A percentile compares a stretch with the other conserved stretches of the same genome.
Evolutionary conservation across 1,140 invertebrate genomes (phyloP).

Genomic region (Philotrypesis tridentata): DNA sequence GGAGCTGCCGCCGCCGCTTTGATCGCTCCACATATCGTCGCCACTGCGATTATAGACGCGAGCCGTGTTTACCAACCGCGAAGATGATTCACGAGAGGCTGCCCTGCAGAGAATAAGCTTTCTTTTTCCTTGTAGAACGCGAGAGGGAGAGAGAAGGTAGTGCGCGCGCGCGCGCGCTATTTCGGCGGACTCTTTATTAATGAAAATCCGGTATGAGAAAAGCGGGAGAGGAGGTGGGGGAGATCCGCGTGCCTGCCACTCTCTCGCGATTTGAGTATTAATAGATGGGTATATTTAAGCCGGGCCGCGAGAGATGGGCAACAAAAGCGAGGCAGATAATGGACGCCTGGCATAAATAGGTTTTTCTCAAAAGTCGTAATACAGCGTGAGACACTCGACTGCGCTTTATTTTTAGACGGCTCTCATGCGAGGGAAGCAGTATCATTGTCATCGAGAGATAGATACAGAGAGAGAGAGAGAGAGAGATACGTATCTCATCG

Average conservation of each 20-base stretch:
- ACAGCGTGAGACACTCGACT: too few relatives aligned
- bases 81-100: neutral
- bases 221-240: too few relatives aligned
- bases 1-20: neutral
- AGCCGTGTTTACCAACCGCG: neutral
- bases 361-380: neutral
- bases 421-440: too few relatives aligned
- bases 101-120: too few relatives aligned
- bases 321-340: neutral
- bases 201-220: too few relatives aligned
- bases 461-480: too few relatives aligned
- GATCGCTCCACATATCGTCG: neutral
- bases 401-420: neutral
- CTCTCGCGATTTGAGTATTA: neutral
- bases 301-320: neutral
- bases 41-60: neutral
- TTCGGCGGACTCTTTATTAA: neutral
- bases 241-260: neutral
- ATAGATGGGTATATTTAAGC: neutral
- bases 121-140: too few relatives aligned
- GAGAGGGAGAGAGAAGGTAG: too few relatives aligned
- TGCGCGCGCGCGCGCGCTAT: too few relatives aligned
- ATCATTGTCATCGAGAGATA: too few relatives aligned
- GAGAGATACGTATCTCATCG: too few relatives aligned
- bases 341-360: neutral